Percentiles rank a stretch among this genome's conserved stretches.
These are phyloP conservation scores for Tupiocoris notatus DNA, from an alignment of 2,888 invertebrate species.

Conservation along the genomic window DNA sequence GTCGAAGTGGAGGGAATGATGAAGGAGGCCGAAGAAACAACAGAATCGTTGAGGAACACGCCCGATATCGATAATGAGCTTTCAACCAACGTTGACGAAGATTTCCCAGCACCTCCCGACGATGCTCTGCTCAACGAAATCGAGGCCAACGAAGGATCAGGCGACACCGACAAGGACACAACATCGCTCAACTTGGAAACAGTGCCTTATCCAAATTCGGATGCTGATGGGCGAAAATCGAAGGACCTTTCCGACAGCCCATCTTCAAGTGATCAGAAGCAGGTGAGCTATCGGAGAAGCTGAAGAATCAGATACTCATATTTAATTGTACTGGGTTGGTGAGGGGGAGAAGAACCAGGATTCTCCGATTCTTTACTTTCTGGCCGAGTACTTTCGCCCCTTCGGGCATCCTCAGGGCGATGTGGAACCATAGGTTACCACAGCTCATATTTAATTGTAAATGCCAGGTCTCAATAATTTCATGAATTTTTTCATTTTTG, in stretches of 20 bases:
- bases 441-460: no score
- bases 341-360: no score
- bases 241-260: background rate
- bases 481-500: no score
- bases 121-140: constrained; percentile 15
- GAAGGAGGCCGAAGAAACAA: constrained; percentile 49
- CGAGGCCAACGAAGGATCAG: background rate
- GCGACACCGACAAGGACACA: constrained; percentile 7
- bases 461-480: no score
- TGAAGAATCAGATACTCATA: no score
- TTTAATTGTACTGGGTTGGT: no score
- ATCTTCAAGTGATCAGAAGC: constrained; percentile 5
- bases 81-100: constrained; percentile 17
- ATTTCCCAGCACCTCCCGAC: constrained; percentile 45
- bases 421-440: no score
- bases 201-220: constrained; percentile 17
- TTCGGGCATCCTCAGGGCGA: no score
- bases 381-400: no score
- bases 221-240: background rate
- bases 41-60: constrained; percentile 46
- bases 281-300: constrained; percentile 16
- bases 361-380: no score
- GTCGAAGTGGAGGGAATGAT: constrained; percentile 50
- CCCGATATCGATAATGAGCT: constrained; percentile 31
- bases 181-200: constrained; percentile 17